Base-by-base conservation (phyloP, 2,113 vertebrate species). In the Ellobius talpinus region DNA sequence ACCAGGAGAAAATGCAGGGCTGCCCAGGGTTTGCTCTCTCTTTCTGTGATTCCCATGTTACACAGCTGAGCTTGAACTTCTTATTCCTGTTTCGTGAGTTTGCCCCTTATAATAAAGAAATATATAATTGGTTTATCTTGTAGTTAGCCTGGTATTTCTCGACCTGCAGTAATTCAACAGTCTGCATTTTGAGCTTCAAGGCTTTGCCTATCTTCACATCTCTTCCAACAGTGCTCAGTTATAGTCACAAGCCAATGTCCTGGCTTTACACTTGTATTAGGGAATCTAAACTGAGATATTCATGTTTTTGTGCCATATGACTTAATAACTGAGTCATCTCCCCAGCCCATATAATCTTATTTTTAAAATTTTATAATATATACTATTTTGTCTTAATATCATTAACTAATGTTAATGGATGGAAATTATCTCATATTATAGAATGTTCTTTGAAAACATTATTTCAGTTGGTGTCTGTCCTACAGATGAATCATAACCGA, bases 381-480 rank as follows among this genome's bases (percentile, higher is more conserved):
- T 50, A 74, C 31, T 65, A 39, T 52, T 55, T 65, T 76, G 36
- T 26, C 78, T 82, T 91, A 66, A 23, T 91, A 91, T 82, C 24
- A 79, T 68, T 42, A 82, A 36, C 68, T 74, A 70, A 92, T 90
- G 29, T 92, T 86, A 88, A 82, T 86, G 63, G 12, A 36, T 78
- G 23, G 89, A 72, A 87, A 74, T 95, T 90, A 96, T 81, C 47
- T 89, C 16, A 82, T 70, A 14, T 73, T 26, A 58, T 76, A 70
- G 87, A 82, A 6, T 85, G 70, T 85, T 95, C 29, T 96, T 94
- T 90, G 81, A 86, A 90, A 89, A 89, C 65, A 70, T 61, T 73
- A 85, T 91, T 76, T 12, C 58, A 92, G 10, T 95, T 92, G 13
- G 31, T 93, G 0, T 65, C 63, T 74, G 68, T 90, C 29, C 86